Conservation (phyloP, 2,888 invertebrate genomes). For the Stratiomys singularior region DNA sequence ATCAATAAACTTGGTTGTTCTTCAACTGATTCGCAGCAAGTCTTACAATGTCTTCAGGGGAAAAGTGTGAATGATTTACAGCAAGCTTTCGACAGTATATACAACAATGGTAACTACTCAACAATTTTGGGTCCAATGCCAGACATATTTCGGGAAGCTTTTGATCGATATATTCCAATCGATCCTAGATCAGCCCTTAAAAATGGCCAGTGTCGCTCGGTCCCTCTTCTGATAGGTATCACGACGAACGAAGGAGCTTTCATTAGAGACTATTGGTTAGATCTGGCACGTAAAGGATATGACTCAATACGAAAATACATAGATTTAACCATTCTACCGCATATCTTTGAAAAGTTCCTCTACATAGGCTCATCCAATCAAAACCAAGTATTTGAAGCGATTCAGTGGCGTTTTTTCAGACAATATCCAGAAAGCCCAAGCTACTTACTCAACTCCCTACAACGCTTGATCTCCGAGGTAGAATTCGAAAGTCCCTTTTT, state of each 20-base stretch:
- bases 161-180: conserved; percentile 71
- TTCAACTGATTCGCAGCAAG: conserved; percentile 66
- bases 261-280: conserved; percentile 71
- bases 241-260: conserved; percentile 75
- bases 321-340: conserved; percentile 70
- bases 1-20: conserved; percentile 69
- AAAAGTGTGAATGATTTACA: conserved; percentile 72
- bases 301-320: conserved; percentile 69
- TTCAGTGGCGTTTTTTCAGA: conserved; percentile 63
- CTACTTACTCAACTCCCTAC: conserved; percentile 61
- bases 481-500: conserved; percentile 63
- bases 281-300: conserved; percentile 69
- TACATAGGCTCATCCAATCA: conserved; percentile 50
- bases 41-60: conserved; percentile 72
- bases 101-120: conserved; percentile 71
- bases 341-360: conserved; percentile 65
- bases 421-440: conserved; percentile 54
- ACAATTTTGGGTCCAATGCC: conserved; percentile 72
- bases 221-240: conserved; percentile 76
- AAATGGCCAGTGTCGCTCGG: conserved; percentile 67
- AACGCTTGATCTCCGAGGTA: conserved; percentile 62
- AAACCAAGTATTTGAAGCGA: conserved; percentile 57
- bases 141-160: conserved; percentile 66
- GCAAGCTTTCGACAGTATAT: conserved; percentile 69
- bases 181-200: conserved; percentile 69